Evolutionary conservation across 2,888 invertebrate genomes (phyloP), one percentile per base, ranked within the genome.

Genomic region (Pammene aurita): DNA sequence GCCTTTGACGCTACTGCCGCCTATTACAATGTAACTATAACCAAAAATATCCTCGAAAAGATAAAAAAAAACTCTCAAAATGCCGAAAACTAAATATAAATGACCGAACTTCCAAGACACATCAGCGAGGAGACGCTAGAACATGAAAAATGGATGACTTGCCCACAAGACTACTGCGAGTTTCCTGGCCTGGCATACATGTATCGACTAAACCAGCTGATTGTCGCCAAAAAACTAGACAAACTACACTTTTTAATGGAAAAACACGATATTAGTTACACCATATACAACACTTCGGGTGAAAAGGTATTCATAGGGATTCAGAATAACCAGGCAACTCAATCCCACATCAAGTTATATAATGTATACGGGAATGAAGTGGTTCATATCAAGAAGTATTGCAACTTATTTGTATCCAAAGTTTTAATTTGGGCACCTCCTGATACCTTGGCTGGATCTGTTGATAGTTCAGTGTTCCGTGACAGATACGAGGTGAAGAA

Each of bases 301-400:
- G 80, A 89, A 41, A 89, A 89, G 67, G 82, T 89, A 0, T 89
- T 89, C 65, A 18, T 89, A 6, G 89, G 85, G 0, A 79, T 84
- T 0, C 75, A 80, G 44, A 75, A 78, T 0, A 80, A 74, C 14
- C 66, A 44, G 0, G 77, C 72, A 46, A 76, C 62, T 11, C 77
- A 75, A 35, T 82, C 82, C 65, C 63, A 79, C 35, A 71, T 89
- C 0, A 85, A 78, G 67, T 79, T 89, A 11, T 89, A 77, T 71
- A 89, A 89, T 56, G 69, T 74, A 38, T 88, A 89, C 62, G 89
- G 89, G 0, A 89, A 88, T 44, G 87, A 89, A 74, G 81, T 88
- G 0, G 84, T 89, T 5, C 72, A 83, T 68, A 77, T 89, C 0
- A 78, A 75, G 16, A 80, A 73, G 64, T 78, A 78, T 5, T 76